These are phyloP conservation scores for Therioaphis trifolii DNA, from an alignment of 2,888 invertebrate species.

Conservation along the genomic window DNA sequence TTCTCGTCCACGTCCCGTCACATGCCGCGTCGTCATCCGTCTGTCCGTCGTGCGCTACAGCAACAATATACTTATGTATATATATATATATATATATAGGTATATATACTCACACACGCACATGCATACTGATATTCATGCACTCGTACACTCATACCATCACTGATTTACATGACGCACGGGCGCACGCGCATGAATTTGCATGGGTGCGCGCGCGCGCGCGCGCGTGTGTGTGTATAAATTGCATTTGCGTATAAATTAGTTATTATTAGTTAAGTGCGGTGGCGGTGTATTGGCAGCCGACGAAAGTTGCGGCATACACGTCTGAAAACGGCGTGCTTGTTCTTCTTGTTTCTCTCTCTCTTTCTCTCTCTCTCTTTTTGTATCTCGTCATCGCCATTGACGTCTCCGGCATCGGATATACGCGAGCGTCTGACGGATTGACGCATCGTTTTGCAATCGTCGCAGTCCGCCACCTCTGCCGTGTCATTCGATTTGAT, in stretches of 20 bases:
- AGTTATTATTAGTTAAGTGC: slow-evolving; percentile 53
- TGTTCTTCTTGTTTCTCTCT: no score
- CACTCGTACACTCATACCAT: no score
- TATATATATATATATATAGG: not conserved
- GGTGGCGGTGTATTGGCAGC: slow-evolving; percentile 45
- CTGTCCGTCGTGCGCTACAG: not conserved
- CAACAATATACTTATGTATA: not conserved
- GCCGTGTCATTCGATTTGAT: not conserved
- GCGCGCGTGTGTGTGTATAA: not conserved
- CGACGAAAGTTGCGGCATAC: not conserved
- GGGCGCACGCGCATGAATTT: not conserved
- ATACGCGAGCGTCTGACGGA: no score
- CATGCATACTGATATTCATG: no score
- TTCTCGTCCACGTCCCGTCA: not conserved
- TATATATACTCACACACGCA: not conserved
- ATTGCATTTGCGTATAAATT: slow-evolving; percentile 20
- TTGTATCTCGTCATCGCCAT: slow-evolving; percentile 19
- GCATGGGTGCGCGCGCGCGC: not conserved
- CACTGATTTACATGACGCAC: no score
- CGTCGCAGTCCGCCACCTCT: not conserved
- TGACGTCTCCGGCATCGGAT: slow-evolving; percentile 19
- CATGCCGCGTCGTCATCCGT: not conserved
- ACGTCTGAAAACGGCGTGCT: not conserved
- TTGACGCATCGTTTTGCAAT: slow-evolving; percentile 17
- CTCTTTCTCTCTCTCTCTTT: no score